A percentile compares a stretch with the other conserved stretches of the same genome.
phyloP scores from a whole-genome alignment of 2,113 vertebrate genomes.

The Carlito syrichta region DNA sequence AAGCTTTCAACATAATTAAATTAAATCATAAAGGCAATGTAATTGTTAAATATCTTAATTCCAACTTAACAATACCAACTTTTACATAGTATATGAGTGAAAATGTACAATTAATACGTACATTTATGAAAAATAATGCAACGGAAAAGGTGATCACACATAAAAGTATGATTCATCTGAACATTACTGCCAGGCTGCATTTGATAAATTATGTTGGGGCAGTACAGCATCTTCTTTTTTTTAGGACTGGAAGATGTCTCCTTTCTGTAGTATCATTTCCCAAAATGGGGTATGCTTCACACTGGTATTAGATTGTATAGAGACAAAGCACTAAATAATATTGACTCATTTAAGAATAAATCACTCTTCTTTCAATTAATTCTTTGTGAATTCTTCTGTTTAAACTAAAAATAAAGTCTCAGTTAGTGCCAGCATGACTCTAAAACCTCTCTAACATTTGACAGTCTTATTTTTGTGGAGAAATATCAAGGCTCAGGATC shows the following conservation, averaged over 20 bases:
- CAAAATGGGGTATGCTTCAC: neutral
- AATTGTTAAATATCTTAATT: neutral
- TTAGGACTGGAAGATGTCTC: accelerated
- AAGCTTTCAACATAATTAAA: neutral
- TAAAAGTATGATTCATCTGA: neutral
- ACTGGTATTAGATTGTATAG: neutral
- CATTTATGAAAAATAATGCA: neutral
- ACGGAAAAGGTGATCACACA: neutral
- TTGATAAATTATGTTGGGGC: too few species aligned
- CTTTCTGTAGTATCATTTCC: neutral
- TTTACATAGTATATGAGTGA: neutral
- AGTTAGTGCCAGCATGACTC: neutral
- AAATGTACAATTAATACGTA: neutral
- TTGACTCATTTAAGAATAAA: neutral
- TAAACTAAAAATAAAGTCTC: neutral
- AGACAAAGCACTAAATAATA: neutral
- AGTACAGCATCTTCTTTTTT: neutral
- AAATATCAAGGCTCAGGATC: neutral
- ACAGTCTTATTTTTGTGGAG: neutral
- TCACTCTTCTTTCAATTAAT: neutral
- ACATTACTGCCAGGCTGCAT: neutral
- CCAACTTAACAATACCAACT: neutral
- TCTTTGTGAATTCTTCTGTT: neutral
- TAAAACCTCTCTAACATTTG: neutral
- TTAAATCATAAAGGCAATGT: neutral